Percentiles rank a stretch among this genome's conserved stretches.
phyloP scores from a whole-genome alignment of 2,113 vertebrate species.

The Cyprinodon variegatus region DNA sequence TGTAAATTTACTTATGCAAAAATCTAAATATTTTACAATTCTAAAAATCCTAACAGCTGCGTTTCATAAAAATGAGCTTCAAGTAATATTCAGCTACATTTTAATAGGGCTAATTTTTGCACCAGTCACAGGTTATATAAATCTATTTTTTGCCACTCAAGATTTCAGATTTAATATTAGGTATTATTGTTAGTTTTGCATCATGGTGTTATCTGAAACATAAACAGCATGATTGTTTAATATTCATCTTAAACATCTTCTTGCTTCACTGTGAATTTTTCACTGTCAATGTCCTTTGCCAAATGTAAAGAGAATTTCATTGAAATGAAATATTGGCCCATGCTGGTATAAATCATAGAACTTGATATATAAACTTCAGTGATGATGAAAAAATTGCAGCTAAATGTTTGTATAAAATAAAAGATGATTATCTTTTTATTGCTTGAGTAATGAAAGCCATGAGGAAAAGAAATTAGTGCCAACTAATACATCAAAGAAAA shows the following conservation, averaged over 20 bases:
- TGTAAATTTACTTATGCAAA: too few species aligned
- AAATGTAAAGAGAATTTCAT: not conserved
- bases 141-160: too few species aligned
- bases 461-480: not conserved
- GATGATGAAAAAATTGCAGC: not conserved
- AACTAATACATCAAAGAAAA: not conserved
- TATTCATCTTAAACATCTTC: not conserved
- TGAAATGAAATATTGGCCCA: not conserved
- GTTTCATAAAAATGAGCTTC: not conserved
- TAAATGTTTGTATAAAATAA: not conserved
- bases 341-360: not conserved
- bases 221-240: not conserved
- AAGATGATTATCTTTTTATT: not conserved
- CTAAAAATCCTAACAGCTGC: not conserved
- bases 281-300: not conserved
- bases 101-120: not conserved
- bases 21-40: too few species aligned
- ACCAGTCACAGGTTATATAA: not conserved
- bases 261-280: not conserved
- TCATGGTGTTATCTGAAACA: too few species aligned
- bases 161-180: too few species aligned
- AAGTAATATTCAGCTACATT: not conserved
- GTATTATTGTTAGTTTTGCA: too few species aligned
- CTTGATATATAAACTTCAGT: not conserved
- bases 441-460: not conserved